phyloP scores from a whole-genome alignment of 2,113 vertebrate genomes.

The Archocentrus centrarchus region DNA sequence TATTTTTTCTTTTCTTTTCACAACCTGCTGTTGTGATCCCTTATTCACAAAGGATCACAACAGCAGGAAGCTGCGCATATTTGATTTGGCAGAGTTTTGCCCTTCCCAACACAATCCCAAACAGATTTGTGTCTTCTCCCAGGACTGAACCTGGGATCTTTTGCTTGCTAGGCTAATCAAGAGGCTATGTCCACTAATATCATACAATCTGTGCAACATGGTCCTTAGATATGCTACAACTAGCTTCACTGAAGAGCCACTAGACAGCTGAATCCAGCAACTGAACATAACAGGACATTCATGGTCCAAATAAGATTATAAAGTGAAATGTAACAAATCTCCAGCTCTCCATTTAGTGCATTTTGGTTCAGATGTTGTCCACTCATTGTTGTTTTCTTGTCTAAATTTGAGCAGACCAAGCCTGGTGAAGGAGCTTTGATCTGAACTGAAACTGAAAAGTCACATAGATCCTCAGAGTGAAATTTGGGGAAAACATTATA shows the following conservation, averaged over 20 bases:
- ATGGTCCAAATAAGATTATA: neutral
- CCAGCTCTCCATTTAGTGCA: neutral
- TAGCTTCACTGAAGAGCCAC: neutral
- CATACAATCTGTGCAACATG: neutral
- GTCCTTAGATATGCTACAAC: neutral
- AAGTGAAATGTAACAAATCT: neutral
- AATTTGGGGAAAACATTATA: neutral
- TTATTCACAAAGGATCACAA: neutral
- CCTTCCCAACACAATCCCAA: neutral
- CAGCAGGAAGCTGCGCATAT: neutral
- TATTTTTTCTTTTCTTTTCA: too few species aligned
- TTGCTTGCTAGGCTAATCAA: neutral
- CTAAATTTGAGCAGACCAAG: neutral
- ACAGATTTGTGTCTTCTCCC: neutral
- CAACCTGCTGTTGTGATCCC: too few species aligned
- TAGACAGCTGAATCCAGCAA: neutral
- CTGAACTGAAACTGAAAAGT: neutral
- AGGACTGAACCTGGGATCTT: too few species aligned
- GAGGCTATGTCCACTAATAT: neutral
- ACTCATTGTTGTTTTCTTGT: neutral
- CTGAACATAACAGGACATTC: neutral
- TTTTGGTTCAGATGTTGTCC: neutral
- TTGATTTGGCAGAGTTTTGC: neutral
- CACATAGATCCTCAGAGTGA: too few species aligned
- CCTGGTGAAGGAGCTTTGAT: neutral